Evolutionary conservation across 2,888 invertebrate genomes (phyloP).

Genomic region (Dione vanillae): DNA sequence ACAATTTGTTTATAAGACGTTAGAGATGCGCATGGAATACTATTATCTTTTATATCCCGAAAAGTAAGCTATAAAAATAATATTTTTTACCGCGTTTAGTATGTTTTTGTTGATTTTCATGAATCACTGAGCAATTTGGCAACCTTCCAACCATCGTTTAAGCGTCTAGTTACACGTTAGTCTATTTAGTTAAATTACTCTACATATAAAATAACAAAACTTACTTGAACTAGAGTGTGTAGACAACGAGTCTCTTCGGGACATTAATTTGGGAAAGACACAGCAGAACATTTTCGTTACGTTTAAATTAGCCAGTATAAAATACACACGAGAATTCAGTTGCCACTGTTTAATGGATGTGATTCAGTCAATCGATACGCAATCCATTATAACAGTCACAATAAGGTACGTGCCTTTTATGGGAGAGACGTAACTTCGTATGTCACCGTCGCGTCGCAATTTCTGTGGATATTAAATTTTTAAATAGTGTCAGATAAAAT

Average conservation of each 20-base stretch:
- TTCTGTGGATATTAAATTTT: not conserved
- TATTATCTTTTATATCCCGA: not conserved
- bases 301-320: slow-evolving; percentile 5
- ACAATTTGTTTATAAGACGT: not conserved
- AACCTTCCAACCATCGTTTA: not conserved
- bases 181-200: not conserved
- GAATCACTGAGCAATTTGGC: not conserved
- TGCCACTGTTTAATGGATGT: slow-evolving; percentile 33
- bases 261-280: slow-evolving; percentile 32
- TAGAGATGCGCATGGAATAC: not conserved
- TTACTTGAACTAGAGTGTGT: slow-evolving; percentile 45
- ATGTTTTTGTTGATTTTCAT: not conserved
- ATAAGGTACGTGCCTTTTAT: slow-evolving; percentile 16
- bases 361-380: slow-evolving; percentile 45
- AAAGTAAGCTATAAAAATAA: not conserved
- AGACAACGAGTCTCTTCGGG: slow-evolving; percentile 36
- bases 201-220: slow-evolving; percentile 26
- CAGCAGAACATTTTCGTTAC: slow-evolving; percentile 42
- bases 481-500: not conserved
- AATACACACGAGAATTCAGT: slow-evolving; percentile 6
- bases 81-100: not conserved
- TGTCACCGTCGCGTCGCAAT: not conserved
- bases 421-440: not conserved
- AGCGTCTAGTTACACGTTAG: not conserved
- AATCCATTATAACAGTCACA: slow-evolving; percentile 35